Evolutionary conservation across 92 coral and sea anemone genomes (phyloP).

Genomic region (Zoanthus sansibaricus): DNA sequence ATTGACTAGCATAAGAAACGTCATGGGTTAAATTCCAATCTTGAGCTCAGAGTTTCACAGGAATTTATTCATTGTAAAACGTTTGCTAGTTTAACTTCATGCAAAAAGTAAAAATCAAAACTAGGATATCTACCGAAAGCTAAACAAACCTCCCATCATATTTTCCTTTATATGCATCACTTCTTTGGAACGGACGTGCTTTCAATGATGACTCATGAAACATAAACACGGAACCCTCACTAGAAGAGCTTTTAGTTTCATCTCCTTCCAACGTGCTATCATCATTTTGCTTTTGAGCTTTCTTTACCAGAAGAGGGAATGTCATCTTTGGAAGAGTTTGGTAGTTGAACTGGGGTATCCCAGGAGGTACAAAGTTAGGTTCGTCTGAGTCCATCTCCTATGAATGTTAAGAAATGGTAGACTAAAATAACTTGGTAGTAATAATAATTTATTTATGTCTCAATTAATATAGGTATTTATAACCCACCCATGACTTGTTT

Average conservation of each 20-base stretch:
- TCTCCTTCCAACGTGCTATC: slow-evolving; percentile 64
- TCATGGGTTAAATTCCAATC: too few relatives aligned
- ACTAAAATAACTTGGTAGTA: too few relatives aligned
- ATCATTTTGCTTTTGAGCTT: slow-evolving; percentile 50
- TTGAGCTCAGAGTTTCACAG: too few relatives aligned
- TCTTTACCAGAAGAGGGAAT: slow-evolving; percentile 84
- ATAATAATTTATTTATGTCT: too few relatives aligned
- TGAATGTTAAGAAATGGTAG: background rate
- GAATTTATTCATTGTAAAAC: too few relatives aligned
- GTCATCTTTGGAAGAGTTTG: slow-evolving; percentile 70
- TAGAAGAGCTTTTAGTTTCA: slow-evolving; percentile 65
- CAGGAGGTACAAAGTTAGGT: slow-evolving; percentile 70
- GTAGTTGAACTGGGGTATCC: slow-evolving; percentile 87
- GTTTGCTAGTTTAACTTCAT: too few relatives aligned
- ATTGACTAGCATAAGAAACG: too few relatives aligned
- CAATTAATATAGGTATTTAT: too few relatives aligned
- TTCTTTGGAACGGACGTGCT: slow-evolving; percentile 17
- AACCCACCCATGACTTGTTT: too few relatives aligned
- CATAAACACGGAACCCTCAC: slow-evolving; percentile 58
- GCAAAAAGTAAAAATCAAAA: too few relatives aligned
- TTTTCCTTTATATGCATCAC: slow-evolving; percentile 12
- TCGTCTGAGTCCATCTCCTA: slow-evolving; percentile 37
- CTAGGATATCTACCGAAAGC: too few relatives aligned
- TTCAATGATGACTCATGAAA: slow-evolving; percentile 16
- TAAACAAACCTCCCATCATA: slow-evolving; percentile 37